Conservation (phyloP, 2,113 vertebrate genomes). For the Microtus montanus region DNA sequence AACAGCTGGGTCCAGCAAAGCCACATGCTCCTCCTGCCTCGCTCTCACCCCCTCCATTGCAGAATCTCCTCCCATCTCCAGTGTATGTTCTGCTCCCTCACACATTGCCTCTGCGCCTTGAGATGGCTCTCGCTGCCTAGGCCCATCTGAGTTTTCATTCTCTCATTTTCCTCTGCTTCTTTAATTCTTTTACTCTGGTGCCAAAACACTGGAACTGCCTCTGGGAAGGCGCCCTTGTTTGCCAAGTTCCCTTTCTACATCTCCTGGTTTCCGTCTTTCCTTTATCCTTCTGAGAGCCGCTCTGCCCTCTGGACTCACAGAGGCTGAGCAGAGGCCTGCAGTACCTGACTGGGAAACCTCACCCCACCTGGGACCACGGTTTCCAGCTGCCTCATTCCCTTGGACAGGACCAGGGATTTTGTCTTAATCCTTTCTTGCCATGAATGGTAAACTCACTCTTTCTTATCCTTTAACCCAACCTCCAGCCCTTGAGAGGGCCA, state of each 20-base stretch:
- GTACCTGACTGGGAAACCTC: not conserved
- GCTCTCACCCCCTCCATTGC: not conserved
- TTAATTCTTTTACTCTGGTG: not conserved
- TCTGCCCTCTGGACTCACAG: not conserved
- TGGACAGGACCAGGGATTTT: not conserved
- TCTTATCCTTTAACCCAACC: not conserved
- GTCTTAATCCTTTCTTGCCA: no score
- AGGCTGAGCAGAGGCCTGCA: not conserved
- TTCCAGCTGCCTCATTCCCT: not conserved
- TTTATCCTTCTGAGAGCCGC: not conserved
- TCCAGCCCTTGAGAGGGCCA: not conserved
- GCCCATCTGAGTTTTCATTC: not conserved
- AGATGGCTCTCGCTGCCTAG: not conserved
- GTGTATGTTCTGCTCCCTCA: not conserved
- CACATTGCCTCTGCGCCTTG: not conserved
- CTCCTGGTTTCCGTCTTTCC: not conserved
- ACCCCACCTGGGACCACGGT: not conserved
- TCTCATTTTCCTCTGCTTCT: not conserved
- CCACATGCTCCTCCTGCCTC: not conserved
- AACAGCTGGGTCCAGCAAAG: not conserved
- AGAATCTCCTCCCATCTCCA: not conserved
- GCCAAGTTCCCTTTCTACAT: not conserved
- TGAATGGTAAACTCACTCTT: not conserved
- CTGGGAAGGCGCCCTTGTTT: not conserved
- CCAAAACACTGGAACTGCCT: not conserved